Evolutionary conservation across 2,888 invertebrate genomes (phyloP).

Genomic region (Andrena chrysosceles): DNA sequence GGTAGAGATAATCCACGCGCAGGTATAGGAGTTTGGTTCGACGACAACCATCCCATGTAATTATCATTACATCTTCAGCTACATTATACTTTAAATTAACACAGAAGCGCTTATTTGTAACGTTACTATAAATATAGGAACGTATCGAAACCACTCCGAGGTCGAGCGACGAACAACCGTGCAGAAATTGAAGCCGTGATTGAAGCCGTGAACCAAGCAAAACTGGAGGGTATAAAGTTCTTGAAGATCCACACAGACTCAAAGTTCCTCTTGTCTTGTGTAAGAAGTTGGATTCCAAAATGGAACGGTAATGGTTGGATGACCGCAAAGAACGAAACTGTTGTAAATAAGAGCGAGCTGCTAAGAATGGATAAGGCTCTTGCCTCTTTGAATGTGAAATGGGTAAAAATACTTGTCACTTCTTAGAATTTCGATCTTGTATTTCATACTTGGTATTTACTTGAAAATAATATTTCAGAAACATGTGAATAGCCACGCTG

Average conservation of each 20-base stretch:
- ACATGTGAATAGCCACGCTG: conserved; percentile 93
- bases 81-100: not conserved
- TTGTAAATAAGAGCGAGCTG: conserved; percentile 95
- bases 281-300: conserved; percentile 93
- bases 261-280: conserved; percentile 93
- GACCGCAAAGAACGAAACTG: conserved; percentile 89
- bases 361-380: conserved; percentile 90
- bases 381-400: conserved; percentile 89
- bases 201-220: conserved; percentile 91
- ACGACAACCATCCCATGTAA: conserved; percentile 89
- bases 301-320: conserved; percentile 97
- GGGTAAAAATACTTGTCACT: conserved; percentile 86
- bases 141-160: conserved; percentile 91
- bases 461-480: conserved; percentile 82
- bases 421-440: conserved; percentile 8
- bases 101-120: not conserved
- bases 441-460: conserved; percentile 30
- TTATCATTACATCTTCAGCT: conserved; percentile 64
- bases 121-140: conserved; percentile 86
- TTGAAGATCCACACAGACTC: conserved; percentile 96
- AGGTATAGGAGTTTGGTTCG: conserved; percentile 98
- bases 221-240: conserved; percentile 88
- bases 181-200: conserved; percentile 98
- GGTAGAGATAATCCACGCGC: conserved; percentile 92
- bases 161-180: conserved; percentile 96